Conservation (phyloP, 2,797 vertebrate species). For the Chelmon rostratus region DNA sequence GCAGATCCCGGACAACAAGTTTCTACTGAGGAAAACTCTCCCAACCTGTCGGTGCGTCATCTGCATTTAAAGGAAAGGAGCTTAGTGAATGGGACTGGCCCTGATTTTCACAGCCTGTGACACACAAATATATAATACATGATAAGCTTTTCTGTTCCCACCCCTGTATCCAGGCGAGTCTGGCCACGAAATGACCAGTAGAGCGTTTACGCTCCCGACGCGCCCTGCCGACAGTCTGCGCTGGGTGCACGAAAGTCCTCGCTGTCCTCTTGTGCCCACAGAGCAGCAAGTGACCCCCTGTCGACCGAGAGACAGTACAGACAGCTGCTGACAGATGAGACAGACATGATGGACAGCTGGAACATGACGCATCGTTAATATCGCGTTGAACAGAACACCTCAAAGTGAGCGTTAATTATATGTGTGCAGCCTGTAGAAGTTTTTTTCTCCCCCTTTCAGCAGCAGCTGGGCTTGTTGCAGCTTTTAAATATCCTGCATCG, state of each 20-base stretch:
- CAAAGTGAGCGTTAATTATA: not conserved
- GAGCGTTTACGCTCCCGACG: not conserved
- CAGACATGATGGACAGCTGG: not conserved
- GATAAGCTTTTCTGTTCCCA: not conserved
- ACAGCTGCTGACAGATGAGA: slow-evolving; percentile 15
- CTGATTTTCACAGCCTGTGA: too few species aligned
- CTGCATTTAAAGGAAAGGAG: not conserved
- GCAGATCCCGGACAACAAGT: not conserved
- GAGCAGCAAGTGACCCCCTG: not conserved
- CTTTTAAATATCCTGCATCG: not conserved
- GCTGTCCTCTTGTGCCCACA: not conserved
- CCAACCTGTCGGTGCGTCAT: not conserved
- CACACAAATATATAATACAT: not conserved
- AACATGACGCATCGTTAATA: not conserved
- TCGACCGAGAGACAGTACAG: not conserved
- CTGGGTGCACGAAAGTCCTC: not conserved
- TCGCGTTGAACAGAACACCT: not conserved
- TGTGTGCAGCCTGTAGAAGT: not conserved
- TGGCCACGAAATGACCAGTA: not conserved
- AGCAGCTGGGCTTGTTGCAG: not conserved
- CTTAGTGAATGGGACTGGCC: not conserved
- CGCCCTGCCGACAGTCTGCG: not conserved
- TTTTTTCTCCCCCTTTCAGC: not conserved
- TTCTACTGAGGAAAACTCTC: not conserved
- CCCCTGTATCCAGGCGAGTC: not conserved